Conservation (phyloP, 2,113 vertebrate genomes). For the Myotis lucifugus region DNA sequence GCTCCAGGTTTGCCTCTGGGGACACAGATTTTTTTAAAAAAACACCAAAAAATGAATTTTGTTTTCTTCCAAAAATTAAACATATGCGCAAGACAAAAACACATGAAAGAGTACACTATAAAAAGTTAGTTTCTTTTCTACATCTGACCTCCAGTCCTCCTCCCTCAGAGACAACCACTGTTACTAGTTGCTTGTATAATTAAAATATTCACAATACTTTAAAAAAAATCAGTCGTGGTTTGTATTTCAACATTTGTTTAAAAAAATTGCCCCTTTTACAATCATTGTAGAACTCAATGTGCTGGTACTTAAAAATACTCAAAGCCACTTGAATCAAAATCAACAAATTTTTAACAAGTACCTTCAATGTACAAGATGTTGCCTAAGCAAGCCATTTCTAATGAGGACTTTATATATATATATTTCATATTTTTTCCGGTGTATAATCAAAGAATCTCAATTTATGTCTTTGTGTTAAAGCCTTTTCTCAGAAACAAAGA, state of each 20-base stretch:
- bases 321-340: conserved; percentile 43
- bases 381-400: neutral
- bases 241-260: conserved; percentile 41
- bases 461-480: conserved; percentile 18
- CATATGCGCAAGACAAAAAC: neutral
- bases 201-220: neutral
- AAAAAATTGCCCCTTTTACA: conserved; percentile 40
- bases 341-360: conserved; percentile 33
- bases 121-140: neutral
- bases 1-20: conserved; percentile 49
- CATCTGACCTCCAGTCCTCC: neutral
- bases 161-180: neutral
- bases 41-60: neutral
- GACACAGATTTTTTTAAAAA: neutral
- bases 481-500: conserved; percentile 13
- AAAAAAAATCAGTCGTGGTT: neutral
- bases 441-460: neutral
- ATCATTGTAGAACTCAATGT: neutral
- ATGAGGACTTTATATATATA: neutral
- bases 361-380: neutral
- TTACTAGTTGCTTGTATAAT: neutral
- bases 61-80: conserved; percentile 24
- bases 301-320: conserved; percentile 25
- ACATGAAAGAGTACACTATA: neutral
- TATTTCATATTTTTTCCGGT: neutral